Base-by-base conservation (phyloP, 2,888 invertebrate species). In the Scaptodrosophila latifasciaeformis region DNA sequence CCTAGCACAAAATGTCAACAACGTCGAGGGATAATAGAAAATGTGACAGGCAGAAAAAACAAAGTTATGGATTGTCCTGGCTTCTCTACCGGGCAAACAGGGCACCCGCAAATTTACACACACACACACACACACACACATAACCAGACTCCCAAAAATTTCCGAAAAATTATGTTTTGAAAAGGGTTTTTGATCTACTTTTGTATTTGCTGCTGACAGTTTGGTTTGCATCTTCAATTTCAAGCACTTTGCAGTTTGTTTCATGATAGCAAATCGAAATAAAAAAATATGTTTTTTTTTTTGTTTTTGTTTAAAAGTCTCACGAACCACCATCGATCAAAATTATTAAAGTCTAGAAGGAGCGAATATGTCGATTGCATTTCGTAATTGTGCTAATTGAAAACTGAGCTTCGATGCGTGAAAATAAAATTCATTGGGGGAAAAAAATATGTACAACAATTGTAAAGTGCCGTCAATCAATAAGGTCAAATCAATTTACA, bases 401-500 rank as follows among this genome's bases (percentile, higher is more conserved):
- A 35, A 2, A 12, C 2, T 30, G 12, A 7, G 30, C 12, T 10
- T 30, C 30, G 3, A 2, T 30, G 30, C 2, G 13, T 31, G n/a
- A n/a, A n/a, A n/a, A n/a, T n/a, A n/a, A n/a, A n/a, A n/a, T n/a
- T n/a, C n/a, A n/a, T n/a, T n/a, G n/a, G n/a, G n/a, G 51, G 47
- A 46, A 42, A 44, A 37, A 47, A 37, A 37, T 45, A 34, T 44
- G 24, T 62, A 27, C 49, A 42, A 31, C 37, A 47, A 55, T 31
- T 62, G 44, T 35, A 42, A 13, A 40, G 17, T 21, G 21, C 24
- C 62, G 52, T 61, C 72, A 74, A 72, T 80, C 78, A 77, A 80
- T 77, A 60, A 60, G 72, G 72, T 77, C 81, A 74, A 80, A 80
- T 77, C 81, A 72, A 72, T 72, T 72, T 2, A 37, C 10, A 13